Evolutionary conservation across 2,888 invertebrate genomes (phyloP).

Genomic region (Cataglyphis albicans): DNA sequence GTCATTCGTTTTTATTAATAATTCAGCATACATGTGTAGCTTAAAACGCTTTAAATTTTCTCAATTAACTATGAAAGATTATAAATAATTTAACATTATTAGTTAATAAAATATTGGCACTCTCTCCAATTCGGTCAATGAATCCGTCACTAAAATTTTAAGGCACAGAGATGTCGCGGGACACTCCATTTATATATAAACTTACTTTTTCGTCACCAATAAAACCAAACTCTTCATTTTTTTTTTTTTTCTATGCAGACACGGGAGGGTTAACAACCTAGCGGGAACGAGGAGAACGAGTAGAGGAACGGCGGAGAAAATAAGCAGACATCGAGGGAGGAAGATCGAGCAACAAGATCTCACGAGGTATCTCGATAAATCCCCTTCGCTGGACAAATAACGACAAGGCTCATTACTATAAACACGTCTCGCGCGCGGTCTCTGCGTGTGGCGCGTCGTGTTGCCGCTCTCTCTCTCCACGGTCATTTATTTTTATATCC

Average conservation of each 20-base stretch:
- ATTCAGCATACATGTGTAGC: background rate
- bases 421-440: conserved; percentile 82
- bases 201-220: conserved; percentile 16
- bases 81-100: background rate
- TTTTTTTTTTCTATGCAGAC: conserved; percentile 18
- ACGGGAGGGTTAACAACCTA: conserved; percentile 47
- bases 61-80: background rate
- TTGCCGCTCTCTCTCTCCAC: conserved; percentile 67
- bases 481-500: conserved; percentile 72
- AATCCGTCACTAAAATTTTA: conserved; percentile 1
- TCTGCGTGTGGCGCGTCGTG: conserved; percentile 81
- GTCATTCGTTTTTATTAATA: background rate
- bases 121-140: background rate
- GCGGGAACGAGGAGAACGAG: conserved; percentile 18
- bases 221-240: conserved; percentile 27
- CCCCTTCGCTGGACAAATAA: conserved; percentile 84
- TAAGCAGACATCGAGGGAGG: conserved; percentile 60
- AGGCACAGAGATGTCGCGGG: background rate
- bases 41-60: background rate
- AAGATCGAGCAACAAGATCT: conserved; percentile 79
- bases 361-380: conserved; percentile 78
- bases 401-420: conserved; percentile 86
- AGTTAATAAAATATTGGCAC: background rate
- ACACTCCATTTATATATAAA: background rate
- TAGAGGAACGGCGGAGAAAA: conserved; percentile 41